A percentile compares a stretch with the other conserved stretches of the same genome.
Conservation (phyloP, 2,113 vertebrate species). For the Eudorcas thomsonii region DNA sequence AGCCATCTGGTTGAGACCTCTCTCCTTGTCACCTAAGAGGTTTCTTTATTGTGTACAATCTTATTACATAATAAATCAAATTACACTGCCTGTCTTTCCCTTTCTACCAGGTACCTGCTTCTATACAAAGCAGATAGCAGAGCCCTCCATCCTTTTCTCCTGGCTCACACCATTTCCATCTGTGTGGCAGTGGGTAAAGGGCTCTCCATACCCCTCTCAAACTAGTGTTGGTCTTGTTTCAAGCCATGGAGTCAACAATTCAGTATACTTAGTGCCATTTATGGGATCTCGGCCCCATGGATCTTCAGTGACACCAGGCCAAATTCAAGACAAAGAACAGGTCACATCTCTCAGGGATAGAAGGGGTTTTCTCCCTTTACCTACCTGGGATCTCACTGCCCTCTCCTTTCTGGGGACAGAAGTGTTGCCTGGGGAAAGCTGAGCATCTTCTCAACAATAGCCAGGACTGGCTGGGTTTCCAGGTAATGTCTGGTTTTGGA, state of each 20-base stretch:
- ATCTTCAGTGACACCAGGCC: background rate
- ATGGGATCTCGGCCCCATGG: background rate
- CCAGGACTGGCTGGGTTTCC: background rate
- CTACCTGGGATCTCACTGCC: background rate
- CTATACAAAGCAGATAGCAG: background rate
- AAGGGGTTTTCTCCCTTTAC: background rate
- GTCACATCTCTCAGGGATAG: background rate
- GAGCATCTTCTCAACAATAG: background rate
- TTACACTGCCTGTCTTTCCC: background rate
- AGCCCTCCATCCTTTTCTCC: too few species aligned
- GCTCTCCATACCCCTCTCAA: background rate
- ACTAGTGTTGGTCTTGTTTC: background rate
- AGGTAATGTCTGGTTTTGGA: background rate
- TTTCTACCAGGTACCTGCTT: too few species aligned
- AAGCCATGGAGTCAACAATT: background rate
- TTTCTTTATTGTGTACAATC: background rate
- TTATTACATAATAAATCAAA: background rate
- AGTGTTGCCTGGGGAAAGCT: background rate
- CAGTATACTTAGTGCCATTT: background rate
- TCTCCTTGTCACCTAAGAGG: background rate
- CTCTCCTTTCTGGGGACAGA: background rate
- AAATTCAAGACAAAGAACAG: background rate
- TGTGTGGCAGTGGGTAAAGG: background rate
- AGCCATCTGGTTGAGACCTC: too few species aligned
- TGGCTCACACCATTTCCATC: background rate